phyloP scores from a whole-genome alignment of 1,140 invertebrate genomes.

The Cataglyphis hispanica region DNA sequence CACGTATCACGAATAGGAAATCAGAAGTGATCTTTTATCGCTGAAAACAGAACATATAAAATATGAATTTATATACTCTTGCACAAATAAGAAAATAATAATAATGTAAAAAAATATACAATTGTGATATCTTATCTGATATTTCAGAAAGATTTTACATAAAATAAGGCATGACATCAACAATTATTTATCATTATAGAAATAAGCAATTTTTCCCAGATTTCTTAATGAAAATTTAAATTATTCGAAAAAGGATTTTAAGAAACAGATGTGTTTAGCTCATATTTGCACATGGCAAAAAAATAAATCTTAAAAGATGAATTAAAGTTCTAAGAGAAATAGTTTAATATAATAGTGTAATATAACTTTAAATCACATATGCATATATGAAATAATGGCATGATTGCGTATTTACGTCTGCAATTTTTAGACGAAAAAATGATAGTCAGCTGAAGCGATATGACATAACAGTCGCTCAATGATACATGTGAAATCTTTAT shows the following conservation, averaged over 20 bases:
- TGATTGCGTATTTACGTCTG: slow-evolving; percentile 1
- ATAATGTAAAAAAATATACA: slow-evolving; percentile 12
- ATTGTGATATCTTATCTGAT: not conserved
- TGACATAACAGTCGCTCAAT: not conserved
- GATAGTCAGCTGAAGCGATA: not conserved
- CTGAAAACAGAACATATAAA: slow-evolving; percentile 41
- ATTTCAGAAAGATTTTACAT: not conserved
- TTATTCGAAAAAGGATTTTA: not conserved
- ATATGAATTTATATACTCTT: not conserved
- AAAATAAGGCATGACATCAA: no score
- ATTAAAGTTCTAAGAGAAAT: not conserved
- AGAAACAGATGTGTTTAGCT: no score
- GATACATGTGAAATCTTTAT: not conserved
- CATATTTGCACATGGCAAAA: not conserved
- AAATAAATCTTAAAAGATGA: not conserved
- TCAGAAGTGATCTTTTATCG: slow-evolving; percentile 36
- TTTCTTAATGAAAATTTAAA: not conserved
- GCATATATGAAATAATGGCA: not conserved
- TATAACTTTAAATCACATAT: not conserved
- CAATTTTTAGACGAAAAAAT: not conserved
- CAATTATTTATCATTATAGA: not conserved
- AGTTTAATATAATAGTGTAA: not conserved
- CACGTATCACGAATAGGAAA: slow-evolving; percentile 19
- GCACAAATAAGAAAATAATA: no score
- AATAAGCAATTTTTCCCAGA: not conserved